A percentile compares a stretch with the other conserved stretches of the same genome.
Conservation (phyloP, 2,888 invertebrate species). For the Agrotis puta region DNA sequence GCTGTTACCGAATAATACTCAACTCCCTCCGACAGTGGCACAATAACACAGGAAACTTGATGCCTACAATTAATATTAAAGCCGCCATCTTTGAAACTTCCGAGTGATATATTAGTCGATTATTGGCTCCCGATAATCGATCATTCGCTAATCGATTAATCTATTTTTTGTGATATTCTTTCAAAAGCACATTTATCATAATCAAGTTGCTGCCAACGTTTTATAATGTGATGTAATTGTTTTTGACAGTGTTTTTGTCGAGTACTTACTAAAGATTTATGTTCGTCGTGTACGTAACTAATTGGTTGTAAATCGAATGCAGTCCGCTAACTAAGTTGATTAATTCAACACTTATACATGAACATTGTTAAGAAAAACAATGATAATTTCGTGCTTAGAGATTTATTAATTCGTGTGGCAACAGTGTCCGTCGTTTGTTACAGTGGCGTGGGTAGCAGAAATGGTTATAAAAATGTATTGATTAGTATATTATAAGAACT, state of each 20-base stretch:
- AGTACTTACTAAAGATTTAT: constrained; percentile 35
- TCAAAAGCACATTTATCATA: constrained; percentile 36
- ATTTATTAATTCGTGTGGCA: constrained; percentile 39
- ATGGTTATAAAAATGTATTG: constrained; percentile 1
- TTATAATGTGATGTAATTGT: constrained; percentile 18
- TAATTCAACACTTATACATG: constrained; percentile 44
- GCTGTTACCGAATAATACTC: constrained; percentile 43
- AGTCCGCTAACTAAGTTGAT: constrained; percentile 13
- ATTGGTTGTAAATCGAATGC: constrained; percentile 40
- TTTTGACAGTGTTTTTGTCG: constrained; percentile 20
- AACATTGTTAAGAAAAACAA: constrained; percentile 31
- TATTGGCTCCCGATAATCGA: constrained; percentile 51
- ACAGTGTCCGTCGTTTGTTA: neutral
- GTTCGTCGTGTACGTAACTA: constrained; percentile 5
- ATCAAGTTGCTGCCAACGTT: constrained; percentile 32
- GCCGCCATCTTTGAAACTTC: constrained; percentile 46
- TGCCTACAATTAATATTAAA: constrained; percentile 44
- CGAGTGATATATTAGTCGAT: constrained; percentile 51
- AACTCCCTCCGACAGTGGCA: constrained; percentile 21
- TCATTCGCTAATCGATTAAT: constrained; percentile 50
- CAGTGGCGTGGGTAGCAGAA: constrained; percentile 15
- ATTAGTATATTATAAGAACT: neutral
- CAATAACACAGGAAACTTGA: constrained; percentile 29
- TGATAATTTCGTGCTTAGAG: constrained; percentile 25
- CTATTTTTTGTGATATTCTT: constrained; percentile 39